Percentiles rank a stretch among this genome's conserved stretches.
These are phyloP conservation scores for Ceuthmochares aereus DNA, from an alignment of 2,113 vertebrate genomes.

Conservation along the genomic window DNA sequence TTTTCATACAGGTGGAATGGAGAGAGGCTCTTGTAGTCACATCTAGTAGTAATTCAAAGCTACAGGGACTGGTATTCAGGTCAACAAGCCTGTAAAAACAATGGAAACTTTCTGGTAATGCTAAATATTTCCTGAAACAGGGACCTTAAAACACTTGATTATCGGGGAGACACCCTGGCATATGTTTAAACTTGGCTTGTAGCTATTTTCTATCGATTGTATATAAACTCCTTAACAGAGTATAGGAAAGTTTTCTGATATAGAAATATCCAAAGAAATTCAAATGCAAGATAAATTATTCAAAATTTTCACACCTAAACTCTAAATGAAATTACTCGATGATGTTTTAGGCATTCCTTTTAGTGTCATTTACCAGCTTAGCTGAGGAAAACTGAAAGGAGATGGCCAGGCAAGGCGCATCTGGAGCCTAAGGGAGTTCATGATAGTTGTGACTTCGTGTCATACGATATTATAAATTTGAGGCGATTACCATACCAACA, in stretches of 20 bases:
- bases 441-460: background rate
- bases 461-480: background rate
- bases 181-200: conserved; percentile 1
- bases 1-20: background rate
- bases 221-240: background rate
- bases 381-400: background rate
- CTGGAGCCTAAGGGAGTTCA: background rate
- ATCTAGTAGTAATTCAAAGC: background rate
- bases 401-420: background rate
- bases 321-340: background rate
- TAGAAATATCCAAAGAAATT: background rate
- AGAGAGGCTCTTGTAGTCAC: background rate
- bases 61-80: background rate
- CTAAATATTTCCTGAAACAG: conserved; percentile 12
- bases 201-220: background rate
- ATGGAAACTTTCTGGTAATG: background rate
- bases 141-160: background rate
- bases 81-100: background rate
- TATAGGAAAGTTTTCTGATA: background rate
- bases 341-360: background rate
- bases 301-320: background rate
- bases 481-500: background rate
- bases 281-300: background rate
- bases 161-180: background rate
- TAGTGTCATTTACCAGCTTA: background rate